These are phyloP conservation scores for Nothocercus julius DNA, from an alignment of 2,113 vertebrate species.

Conservation along the genomic window DNA sequence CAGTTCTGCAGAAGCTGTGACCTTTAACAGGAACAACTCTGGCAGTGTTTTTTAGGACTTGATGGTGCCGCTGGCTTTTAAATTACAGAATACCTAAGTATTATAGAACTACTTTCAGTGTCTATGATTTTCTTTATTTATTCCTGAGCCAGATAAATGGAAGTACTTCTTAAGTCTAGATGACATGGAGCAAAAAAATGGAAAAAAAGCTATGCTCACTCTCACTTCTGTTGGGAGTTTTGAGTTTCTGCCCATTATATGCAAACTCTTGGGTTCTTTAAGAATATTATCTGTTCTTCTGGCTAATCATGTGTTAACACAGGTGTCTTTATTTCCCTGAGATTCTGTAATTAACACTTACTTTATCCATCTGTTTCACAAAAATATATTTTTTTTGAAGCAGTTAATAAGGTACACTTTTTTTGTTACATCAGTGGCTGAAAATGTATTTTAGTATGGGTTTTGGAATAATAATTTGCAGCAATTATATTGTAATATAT, in stretches of 20 bases:
- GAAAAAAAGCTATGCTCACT: neutral
- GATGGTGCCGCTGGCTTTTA: neutral
- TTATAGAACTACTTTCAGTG: neutral
- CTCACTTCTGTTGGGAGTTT: neutral
- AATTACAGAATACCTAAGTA: neutral
- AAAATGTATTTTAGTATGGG: neutral
- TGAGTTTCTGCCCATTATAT: conserved; percentile 23
- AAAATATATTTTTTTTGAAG: conserved; percentile 12
- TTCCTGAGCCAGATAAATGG: neutral
- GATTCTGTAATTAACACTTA: conserved; percentile 17
- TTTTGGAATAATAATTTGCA: conserved; percentile 2
- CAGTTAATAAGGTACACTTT: neutral
- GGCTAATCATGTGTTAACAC: conserved; percentile 9
- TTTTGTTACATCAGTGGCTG: neutral
- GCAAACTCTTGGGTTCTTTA: neutral
- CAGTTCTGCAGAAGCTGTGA: neutral
- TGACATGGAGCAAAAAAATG: neutral
- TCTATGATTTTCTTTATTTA: neutral
- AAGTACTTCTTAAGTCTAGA: neutral
- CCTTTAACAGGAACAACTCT: neutral
- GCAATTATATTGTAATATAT: neutral
- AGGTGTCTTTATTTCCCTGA: neutral
- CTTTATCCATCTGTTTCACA: conserved; percentile 31
- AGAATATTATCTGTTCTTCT: conserved; percentile 9
- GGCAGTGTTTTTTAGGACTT: neutral